Percentiles rank a stretch among this genome's conserved stretches.
Evolutionary conservation across 2,113 vertebrate genomes (phyloP).

Genomic region (Oplegnathus fasciatus): DNA sequence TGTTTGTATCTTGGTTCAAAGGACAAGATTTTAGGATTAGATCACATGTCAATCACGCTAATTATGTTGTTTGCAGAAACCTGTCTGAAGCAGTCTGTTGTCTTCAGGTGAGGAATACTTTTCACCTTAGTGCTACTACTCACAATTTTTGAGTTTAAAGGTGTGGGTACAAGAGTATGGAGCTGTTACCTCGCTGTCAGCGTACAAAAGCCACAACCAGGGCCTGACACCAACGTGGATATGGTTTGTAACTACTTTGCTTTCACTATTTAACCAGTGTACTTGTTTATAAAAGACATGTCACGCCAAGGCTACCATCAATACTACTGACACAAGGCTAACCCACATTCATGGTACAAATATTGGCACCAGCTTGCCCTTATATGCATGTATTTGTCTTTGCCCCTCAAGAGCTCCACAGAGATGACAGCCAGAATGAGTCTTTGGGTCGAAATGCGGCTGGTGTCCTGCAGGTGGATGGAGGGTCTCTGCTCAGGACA

Average conservation of each 20-base stretch:
- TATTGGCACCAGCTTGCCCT: neutral
- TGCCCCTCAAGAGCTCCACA: neutral
- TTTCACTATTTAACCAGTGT: neutral
- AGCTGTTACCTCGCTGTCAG: neutral
- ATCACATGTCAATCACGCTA: neutral
- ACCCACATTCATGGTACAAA: neutral
- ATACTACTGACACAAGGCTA: too few relatives aligned
- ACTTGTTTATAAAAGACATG: neutral
- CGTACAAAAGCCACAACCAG: neutral
- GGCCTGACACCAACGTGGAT: too few relatives aligned
- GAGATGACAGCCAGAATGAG: neutral
- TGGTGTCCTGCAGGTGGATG: neutral
- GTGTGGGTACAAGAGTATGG: too few relatives aligned
- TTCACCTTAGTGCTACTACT: too few relatives aligned
- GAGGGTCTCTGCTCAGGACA: too few relatives aligned
- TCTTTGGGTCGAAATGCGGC: too few relatives aligned
- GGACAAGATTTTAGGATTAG: conserved; percentile 33
- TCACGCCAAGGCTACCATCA: neutral
- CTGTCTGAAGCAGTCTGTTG: neutral
- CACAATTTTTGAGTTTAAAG: too few relatives aligned
- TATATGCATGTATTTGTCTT: too few relatives aligned
- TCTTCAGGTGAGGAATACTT: neutral
- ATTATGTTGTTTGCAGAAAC: neutral
- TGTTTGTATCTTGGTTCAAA: conserved; percentile 33
- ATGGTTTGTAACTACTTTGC: neutral